Evolutionary conservation across 2,888 invertebrate species (phyloP).

Genomic region (Esperia sulphurella): DNA sequence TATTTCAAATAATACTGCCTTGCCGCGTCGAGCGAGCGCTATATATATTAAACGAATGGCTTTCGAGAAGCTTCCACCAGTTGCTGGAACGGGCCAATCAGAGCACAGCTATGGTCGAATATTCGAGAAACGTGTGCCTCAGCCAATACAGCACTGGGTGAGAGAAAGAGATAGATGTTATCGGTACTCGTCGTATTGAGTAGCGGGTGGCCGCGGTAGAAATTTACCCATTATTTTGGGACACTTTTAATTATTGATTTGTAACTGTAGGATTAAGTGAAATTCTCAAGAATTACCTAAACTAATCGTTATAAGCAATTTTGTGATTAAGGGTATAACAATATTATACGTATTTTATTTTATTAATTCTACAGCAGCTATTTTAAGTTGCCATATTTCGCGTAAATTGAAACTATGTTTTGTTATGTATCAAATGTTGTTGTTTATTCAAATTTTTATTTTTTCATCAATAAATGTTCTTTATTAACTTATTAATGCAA

Average conservation of each 20-base stretch:
- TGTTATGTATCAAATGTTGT: no score
- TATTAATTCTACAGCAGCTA: no score
- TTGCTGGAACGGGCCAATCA: slow-evolving; percentile 42
- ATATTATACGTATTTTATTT: no score
- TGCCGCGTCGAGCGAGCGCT: slow-evolving; percentile 37
- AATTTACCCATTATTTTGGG: background rate
- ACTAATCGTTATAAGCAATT: background rate
- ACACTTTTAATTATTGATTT: background rate
- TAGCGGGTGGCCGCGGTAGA: background rate
- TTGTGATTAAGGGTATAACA: no score
- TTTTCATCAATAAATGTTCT: no score
- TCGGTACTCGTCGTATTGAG: background rate
- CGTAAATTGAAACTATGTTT: no score
- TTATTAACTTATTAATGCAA: no score
- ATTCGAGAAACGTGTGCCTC: slow-evolving; percentile 30
- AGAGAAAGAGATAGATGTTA: background rate
- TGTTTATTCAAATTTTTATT: no score
- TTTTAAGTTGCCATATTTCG: no score
- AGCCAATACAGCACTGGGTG: slow-evolving; percentile 34
- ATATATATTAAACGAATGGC: slow-evolving; percentile 49
- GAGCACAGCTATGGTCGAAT: slow-evolving; percentile 23
- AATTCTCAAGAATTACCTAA: no score
- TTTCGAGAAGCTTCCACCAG: slow-evolving; percentile 42
- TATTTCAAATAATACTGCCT: slow-evolving; percentile 55
- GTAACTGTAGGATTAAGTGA: no score